Percentiles rank a stretch among this genome's conserved stretches.
These are phyloP conservation scores for Petroica traversi DNA, from an alignment of 2,113 vertebrate species.

Conservation along the genomic window DNA sequence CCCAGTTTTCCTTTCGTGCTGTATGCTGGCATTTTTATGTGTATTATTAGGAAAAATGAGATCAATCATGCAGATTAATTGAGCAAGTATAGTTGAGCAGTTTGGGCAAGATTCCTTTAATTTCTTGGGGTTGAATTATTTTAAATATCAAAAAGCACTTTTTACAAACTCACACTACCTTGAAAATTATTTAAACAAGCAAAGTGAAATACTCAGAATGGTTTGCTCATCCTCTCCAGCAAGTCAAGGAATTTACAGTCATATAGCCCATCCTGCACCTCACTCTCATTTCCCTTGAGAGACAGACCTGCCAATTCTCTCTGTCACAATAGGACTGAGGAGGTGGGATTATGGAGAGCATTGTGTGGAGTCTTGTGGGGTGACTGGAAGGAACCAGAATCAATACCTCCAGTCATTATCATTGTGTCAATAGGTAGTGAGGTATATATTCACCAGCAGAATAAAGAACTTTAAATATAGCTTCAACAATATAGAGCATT, in stretches of 20 bases:
- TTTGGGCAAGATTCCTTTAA: background rate
- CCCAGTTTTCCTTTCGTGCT: background rate
- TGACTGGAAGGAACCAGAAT: background rate
- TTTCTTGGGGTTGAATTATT: background rate
- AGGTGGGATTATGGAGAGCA: background rate
- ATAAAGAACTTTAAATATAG: background rate
- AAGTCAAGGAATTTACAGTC: background rate
- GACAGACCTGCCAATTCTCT: background rate
- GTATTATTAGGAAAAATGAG: background rate
- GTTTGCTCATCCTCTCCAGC: background rate
- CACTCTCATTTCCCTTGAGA: background rate
- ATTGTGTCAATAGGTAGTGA: background rate
- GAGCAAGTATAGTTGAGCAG: background rate
- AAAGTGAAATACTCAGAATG: background rate
- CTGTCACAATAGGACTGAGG: background rate
- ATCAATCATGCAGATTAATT: background rate
- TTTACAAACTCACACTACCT: background rate
- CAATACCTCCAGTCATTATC: fast-evolving
- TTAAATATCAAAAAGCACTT: background rate
- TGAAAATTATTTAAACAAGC: background rate
- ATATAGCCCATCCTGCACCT: background rate
- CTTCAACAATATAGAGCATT: background rate
- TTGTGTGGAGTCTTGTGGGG: background rate
- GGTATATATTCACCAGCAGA: background rate
- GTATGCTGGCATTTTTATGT: background rate